These are phyloP conservation scores for Drosophila mayaguana DNA, from an alignment of 2,888 invertebrate genomes.

Conservation along the genomic window DNA sequence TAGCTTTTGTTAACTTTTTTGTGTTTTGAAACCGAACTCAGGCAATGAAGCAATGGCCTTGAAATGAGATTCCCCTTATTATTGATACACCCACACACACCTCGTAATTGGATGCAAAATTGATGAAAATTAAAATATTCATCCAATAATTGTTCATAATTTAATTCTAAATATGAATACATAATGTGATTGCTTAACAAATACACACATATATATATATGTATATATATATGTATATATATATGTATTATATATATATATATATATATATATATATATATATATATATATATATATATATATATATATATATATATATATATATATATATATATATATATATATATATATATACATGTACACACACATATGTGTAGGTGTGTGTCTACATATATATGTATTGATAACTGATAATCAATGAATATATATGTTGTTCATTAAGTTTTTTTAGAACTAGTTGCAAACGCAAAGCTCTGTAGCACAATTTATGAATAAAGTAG, in stretches of 20 bases:
- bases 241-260: neutral
- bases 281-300: slow-evolving; percentile 13
- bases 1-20: slow-evolving; percentile 35
- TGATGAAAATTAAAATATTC: neutral
- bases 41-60: slow-evolving; percentile 27
- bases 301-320: slow-evolving; percentile 8
- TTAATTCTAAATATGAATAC: slow-evolving; percentile 57
- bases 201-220: slow-evolving; percentile 8
- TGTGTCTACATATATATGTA: slow-evolving; percentile 19
- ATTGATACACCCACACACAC: slow-evolving; percentile 17
- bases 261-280: slow-evolving; percentile 20
- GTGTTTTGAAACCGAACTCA: slow-evolving; percentile 24
- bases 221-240: too few species aligned
- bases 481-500: slow-evolving; percentile 39
- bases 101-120: slow-evolving; percentile 34
- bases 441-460: slow-evolving; percentile 40
- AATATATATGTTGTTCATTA: slow-evolving; percentile 35
- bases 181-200: slow-evolving; percentile 49
- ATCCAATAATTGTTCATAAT: slow-evolving; percentile 49
- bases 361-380: too few species aligned
- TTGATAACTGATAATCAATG: slow-evolving; percentile 26
- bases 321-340: too few species aligned
- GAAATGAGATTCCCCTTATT: slow-evolving; percentile 12
- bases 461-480: slow-evolving; percentile 36
- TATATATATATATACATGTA: slow-evolving; percentile 7